A percentile compares a stretch with the other conserved stretches of the same genome.
Evolutionary conservation across 35 echinoderm and acorn worm species (phyloP).

Genomic region (Holothuria glaberrima): DNA sequence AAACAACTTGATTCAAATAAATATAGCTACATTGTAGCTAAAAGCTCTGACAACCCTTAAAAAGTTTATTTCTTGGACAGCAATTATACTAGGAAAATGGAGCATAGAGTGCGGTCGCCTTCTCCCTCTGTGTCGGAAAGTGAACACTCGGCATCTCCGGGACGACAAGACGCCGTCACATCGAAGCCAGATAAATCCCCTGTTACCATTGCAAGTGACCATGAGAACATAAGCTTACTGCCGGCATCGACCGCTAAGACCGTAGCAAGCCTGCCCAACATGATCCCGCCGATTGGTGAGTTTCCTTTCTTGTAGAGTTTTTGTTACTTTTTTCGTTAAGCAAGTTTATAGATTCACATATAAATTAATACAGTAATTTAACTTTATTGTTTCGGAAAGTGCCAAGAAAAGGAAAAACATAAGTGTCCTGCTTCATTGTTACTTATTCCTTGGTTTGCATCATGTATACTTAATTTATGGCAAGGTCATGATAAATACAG

Average conservation of each 20-base stretch:
- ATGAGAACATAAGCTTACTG: background rate
- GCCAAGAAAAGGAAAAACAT: no score
- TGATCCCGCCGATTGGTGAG: slow-evolving; percentile 44
- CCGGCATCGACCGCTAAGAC: background rate
- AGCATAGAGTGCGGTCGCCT: slow-evolving; percentile 1
- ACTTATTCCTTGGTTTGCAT: no score
- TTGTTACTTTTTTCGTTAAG: no score
- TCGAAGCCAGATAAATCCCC: slow-evolving; percentile 2
- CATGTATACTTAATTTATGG: no score
- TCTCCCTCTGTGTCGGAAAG: background rate
- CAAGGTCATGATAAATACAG: no score
- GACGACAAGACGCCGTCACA: background rate
- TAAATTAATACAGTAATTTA: no score
- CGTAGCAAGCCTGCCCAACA: slow-evolving; percentile 7
- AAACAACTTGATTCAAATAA: no score
- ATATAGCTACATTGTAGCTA: no score
- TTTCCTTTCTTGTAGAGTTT: background rate
- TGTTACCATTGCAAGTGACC: slow-evolving; percentile 5
- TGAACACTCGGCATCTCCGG: background rate
- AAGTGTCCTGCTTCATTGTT: no score
- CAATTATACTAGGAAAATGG: background rate
- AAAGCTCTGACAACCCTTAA: background rate
- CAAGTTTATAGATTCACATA: no score
- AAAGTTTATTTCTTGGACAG: background rate
- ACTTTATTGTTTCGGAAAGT: no score